Conservation (phyloP, 2,113 vertebrate species). For the Erythrolamprus reginae region DNA sequence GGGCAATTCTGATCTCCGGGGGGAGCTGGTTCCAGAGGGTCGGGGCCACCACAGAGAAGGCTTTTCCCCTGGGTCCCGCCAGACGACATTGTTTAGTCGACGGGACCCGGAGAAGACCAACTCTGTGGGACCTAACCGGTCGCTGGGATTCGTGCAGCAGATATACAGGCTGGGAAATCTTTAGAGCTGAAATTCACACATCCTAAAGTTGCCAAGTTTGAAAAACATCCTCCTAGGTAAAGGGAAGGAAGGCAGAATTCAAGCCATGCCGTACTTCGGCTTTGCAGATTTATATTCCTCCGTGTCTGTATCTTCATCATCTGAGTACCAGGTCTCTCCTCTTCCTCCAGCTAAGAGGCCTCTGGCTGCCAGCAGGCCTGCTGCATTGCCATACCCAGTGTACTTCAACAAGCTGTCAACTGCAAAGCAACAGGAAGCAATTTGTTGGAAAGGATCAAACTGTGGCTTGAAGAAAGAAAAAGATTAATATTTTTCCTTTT, state of each 20-base stretch:
- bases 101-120: too few species aligned
- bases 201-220: background rate
- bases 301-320: constrained; percentile 95
- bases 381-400: constrained; percentile 94
- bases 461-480: background rate
- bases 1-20: too few species aligned
- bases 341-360: constrained; percentile 90
- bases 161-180: background rate
- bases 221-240: background rate
- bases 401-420: constrained; percentile 96
- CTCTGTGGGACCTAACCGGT: too few species aligned
- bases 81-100: too few species aligned
- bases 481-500: background rate
- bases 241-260: background rate
- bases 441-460: background rate
- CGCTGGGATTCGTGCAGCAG: too few species aligned
- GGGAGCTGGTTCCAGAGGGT: too few species aligned
- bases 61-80: too few species aligned
- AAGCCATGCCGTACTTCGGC: constrained; percentile 75
- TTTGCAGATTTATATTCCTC: constrained; percentile 96
- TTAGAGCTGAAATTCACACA: background rate
- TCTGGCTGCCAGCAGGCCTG: constrained; percentile 87
- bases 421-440: constrained; percentile 58
- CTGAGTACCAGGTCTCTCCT: constrained; percentile 93
- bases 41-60: too few species aligned